A percentile compares a stretch with the other conserved stretches of the same genome.
phyloP scores from a whole-genome alignment of 1,140 invertebrate species.

The Polypedilum pembai region DNA sequence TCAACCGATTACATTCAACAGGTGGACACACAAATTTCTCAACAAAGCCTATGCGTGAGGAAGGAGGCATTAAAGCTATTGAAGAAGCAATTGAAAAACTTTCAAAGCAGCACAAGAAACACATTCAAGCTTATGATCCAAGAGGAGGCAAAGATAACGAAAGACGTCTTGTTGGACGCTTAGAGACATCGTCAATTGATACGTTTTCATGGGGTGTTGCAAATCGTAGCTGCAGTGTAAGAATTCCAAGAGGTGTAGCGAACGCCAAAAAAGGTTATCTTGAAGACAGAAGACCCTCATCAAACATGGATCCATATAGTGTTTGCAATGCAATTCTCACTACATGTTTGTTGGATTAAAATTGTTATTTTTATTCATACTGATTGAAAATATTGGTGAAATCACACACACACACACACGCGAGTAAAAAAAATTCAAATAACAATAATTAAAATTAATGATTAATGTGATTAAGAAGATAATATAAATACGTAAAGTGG shows the following conservation, averaged over 20 bases:
- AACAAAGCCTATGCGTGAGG: conserved; percentile 72
- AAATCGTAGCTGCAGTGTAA: conserved; percentile 60
- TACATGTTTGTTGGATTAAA: conserved; percentile 56
- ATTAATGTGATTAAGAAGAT: no score
- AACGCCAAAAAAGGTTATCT: conserved; percentile 78
- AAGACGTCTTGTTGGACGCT: conserved; percentile 66
- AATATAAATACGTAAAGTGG: no score
- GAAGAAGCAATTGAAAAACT: conserved; percentile 72
- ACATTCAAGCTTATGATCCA: conserved; percentile 87
- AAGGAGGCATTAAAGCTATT: conserved; percentile 66
- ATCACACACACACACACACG: no score
- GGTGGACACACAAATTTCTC: conserved; percentile 70
- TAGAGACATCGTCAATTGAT: conserved; percentile 76
- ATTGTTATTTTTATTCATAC: no score
- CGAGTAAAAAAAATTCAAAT: no score
- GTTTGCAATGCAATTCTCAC: conserved; percentile 60
- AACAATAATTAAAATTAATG: no score
- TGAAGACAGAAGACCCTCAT: conserved; percentile 78
- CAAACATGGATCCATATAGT: conserved; percentile 81
- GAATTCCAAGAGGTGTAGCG: conserved; percentile 66
- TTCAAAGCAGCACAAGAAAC: conserved; percentile 68
- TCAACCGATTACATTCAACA: neutral
- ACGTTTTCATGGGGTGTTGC: conserved; percentile 71
- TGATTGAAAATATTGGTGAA: no score
- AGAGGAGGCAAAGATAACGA: conserved; percentile 76